Evolutionary conservation across 2,888 invertebrate genomes (phyloP).

Genomic region (Cremastinae sp.): DNA sequence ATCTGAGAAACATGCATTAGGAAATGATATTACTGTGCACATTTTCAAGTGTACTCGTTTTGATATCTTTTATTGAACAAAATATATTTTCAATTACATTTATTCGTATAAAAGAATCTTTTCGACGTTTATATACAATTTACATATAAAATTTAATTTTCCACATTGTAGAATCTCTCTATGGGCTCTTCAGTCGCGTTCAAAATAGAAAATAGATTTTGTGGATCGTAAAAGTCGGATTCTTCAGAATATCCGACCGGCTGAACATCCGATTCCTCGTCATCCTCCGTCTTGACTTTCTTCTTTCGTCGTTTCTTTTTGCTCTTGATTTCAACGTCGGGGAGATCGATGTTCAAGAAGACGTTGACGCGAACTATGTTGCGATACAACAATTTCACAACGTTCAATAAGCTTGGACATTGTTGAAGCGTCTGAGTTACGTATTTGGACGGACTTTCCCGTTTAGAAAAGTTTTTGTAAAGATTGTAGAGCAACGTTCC

Average conservation of each 20-base stretch:
- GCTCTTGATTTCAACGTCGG: conserved; percentile 40
- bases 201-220: conserved; percentile 65
- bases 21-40: background rate
- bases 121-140: too few species aligned
- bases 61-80: too few species aligned
- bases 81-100: too few species aligned
- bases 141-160: too few species aligned
- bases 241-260: conserved; percentile 56
- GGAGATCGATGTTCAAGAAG: conserved; percentile 37
- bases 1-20: conserved; percentile 59
- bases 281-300: conserved; percentile 4
- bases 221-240: conserved; percentile 63
- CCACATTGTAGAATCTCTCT: background rate
- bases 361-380: conserved; percentile 63
- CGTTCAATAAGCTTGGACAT: conserved; percentile 74
- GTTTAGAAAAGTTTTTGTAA: conserved; percentile 84
- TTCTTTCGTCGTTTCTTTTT: conserved; percentile 68
- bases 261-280: conserved; percentile 51
- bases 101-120: too few species aligned
- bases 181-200: background rate
- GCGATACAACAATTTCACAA: conserved; percentile 69
- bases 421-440: conserved; percentile 75
- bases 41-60: background rate
- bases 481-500: conserved; percentile 90
- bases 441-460: conserved; percentile 82